Percentiles rank a stretch among this genome's conserved stretches.
Conservation (phyloP, 2,113 vertebrate species). For the Pica pica region DNA sequence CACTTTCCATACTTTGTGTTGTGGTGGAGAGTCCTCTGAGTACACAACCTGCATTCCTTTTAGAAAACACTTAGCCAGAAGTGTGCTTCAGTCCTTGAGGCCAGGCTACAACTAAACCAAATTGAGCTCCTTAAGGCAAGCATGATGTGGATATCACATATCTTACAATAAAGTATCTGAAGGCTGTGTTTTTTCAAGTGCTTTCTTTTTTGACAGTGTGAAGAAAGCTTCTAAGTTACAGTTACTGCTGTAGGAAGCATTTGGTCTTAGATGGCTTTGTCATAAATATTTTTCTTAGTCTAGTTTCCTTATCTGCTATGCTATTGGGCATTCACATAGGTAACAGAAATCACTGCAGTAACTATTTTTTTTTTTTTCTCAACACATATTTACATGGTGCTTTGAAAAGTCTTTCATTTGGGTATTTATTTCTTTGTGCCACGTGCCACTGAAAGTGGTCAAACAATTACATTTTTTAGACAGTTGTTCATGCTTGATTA, state of each 20-base stretch:
- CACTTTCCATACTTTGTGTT: background rate
- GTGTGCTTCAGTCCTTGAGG: background rate
- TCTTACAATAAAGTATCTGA: background rate
- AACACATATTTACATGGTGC: rapidly evolving
- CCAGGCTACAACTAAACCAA: background rate
- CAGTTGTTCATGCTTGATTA: background rate
- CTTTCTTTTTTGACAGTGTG: background rate
- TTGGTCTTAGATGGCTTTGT: background rate
- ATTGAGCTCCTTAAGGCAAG: background rate
- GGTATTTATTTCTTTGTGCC: background rate
- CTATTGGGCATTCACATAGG: background rate
- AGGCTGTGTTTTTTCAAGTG: background rate
- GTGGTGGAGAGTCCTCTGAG: background rate
- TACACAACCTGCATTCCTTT: background rate
- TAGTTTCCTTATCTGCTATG: background rate
- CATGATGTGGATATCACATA: rapidly evolving
- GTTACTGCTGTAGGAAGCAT: background rate
- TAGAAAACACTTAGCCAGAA: background rate
- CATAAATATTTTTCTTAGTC: background rate
- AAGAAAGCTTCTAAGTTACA: background rate
- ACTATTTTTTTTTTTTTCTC: background rate
- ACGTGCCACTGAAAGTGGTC: background rate
- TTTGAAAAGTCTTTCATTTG: background rate
- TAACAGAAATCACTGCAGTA: background rate
- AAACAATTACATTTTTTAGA: background rate